Evolutionary conservation across 2,888 invertebrate species (phyloP), one percentile per base, ranked within the genome.

Genomic region (Ormyrus labotus): DNA sequence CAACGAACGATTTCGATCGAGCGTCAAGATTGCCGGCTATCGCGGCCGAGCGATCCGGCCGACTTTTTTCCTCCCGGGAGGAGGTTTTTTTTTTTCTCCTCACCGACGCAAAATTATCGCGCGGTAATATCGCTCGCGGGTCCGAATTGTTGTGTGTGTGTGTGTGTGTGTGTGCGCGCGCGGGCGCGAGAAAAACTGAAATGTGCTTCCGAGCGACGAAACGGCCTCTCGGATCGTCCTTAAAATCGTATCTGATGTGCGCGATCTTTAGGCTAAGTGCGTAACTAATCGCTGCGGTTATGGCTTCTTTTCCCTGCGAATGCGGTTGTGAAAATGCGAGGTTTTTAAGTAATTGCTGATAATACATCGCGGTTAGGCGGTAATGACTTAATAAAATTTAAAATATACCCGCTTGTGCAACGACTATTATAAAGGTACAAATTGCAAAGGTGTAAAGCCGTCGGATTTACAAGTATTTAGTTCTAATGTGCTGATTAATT

Each of bases 1-100:
- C 64, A 68, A 76, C 1, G 69, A 76, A 55, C 75, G 68, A 61
- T 76, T 53, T 19, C 53, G 75, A 76, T 76, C 8, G 48, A 47
- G 53, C 68, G 60, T 6, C n/a, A 7, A 68, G 75, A 75, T 69
- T 48, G 53, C 8, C 11, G 8, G 5, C 4, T 55, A 76, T 76
- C 75, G 68, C 6, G 34, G 10, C 60, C 8, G 47, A 9, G 51
- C 57, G 70, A 71, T 78, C 78, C 48, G 11, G n/a, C n/a, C 45
- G 67, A 48, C 69, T 79, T 79, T 78, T 78, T 79, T 74, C 34
- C 34, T 34, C 34, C 34, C 51, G 9, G 1, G 48, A 34, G 47
- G 45, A 8, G 7, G n/a, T 60, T 13, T 19, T 67, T 67, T 48
- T 64, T 71, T n/a, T 48, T 13, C 10, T 61, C 11, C 13, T 34